Evolutionary conservation across 2,888 invertebrate genomes (phyloP).

Genomic region (Drosophila paranaensis): DNA sequence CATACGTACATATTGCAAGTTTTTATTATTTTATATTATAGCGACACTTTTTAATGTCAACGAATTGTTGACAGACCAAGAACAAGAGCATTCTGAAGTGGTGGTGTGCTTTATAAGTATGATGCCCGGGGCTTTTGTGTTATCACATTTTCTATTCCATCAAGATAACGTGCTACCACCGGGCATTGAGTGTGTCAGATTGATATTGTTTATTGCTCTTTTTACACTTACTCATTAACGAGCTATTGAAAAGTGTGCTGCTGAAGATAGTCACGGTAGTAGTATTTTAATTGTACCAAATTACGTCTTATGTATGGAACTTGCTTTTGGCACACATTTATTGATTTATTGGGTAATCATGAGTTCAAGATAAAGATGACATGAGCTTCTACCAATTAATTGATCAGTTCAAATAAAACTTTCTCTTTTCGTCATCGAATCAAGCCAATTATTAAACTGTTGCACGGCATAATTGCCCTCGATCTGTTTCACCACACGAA

Average conservation of each 20-base stretch:
- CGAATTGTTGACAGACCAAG: constrained; percentile 2
- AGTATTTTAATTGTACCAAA: neutral
- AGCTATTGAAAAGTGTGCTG: neutral
- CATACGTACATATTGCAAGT: neutral
- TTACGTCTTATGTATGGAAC: neutral
- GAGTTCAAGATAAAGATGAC: neutral
- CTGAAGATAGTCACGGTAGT: neutral
- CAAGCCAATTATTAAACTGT: constrained; percentile 34
- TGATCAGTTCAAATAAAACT: constrained; percentile 7
- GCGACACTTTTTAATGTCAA: constrained; percentile 22
- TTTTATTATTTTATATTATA: constrained; percentile 24
- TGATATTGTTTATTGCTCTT: neutral
- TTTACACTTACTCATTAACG: neutral
- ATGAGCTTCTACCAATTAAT: neutral
- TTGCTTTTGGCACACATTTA: neutral
- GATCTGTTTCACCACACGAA: constrained; percentile 29
- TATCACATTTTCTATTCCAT: constrained; percentile 24
- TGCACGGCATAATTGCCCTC: constrained; percentile 26
- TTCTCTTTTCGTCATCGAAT: constrained; percentile 33
- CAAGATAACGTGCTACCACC: constrained; percentile 4
- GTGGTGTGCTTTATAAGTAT: neutral
- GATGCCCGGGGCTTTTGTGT: constrained; percentile 9
- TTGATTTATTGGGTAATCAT: neutral
- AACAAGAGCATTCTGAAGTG: constrained; percentile 29
- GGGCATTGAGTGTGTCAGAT: neutral